Base-by-base conservation (phyloP, 2,888 invertebrate species). In the Chromoteleia sp. region DNA sequence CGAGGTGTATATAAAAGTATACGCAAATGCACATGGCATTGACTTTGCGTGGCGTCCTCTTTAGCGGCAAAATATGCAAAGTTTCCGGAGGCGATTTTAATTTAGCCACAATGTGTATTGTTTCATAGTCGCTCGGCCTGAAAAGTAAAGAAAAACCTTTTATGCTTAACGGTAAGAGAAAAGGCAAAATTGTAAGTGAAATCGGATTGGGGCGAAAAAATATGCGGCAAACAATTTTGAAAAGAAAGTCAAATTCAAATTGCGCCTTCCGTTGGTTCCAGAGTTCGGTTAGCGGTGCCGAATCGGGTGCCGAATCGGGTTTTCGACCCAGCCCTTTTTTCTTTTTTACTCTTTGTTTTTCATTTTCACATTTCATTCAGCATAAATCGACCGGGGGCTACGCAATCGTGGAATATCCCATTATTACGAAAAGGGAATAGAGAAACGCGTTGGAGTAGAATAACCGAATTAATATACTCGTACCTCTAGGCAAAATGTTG, bases 81-180 rank as follows among this genome's bases (percentile, higher is more conserved):
- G 87, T 71, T 58, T 89, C 91, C 91, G 89, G 88, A 88, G 91
- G 91, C 91, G 89, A 87, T 91, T 91, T 91, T 91, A 91, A 91
- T 91, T 91, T 90, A 89, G 88, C 91, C 90, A 88, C 90, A 90
- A 89, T 89, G 89, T 90, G 91, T 89, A 91, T 91, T 91, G 91
- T 91, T 88, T 89, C 87, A 84, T 84, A 81, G 86, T 84, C 84
- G 78, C 82, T 83, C 25, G 41, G 56, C 30, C 21, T 58, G 63
- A 52, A 78, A 76, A 61, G 48, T 41, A 52, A 76, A 74, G 68
- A 71, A 81, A 71, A 75, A 54, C 36, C 63, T 56, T 58, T 73
- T 8, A 30, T 56, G 48, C 17, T 54, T 33, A 43, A 21, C 21
- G 8, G 14, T 59, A 5, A 25, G 25, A 25, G 25, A 25, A 5